A percentile compares a stretch with the other conserved stretches of the same genome.
Conservation (phyloP, 2,113 vertebrate genomes). For the Festucalex cinctus region DNA sequence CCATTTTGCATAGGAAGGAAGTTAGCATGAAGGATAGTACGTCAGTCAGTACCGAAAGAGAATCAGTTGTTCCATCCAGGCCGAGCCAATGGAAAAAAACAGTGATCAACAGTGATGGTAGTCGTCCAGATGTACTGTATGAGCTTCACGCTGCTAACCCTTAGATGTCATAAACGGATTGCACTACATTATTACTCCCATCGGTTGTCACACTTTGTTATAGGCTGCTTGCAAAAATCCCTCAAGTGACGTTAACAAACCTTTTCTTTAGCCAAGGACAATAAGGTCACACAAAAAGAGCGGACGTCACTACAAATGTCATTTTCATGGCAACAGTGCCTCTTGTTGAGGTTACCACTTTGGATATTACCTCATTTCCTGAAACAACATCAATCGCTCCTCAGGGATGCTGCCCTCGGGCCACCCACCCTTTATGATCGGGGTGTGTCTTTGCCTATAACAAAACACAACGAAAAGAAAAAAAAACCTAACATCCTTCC, state of each 20-base stretch:
- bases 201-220: slow-evolving; percentile 15
- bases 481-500: slow-evolving; percentile 14
- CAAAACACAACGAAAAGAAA: not conserved
- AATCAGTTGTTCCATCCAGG: slow-evolving; percentile 67
- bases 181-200: slow-evolving; percentile 31
- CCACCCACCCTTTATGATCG: slow-evolving; percentile 26
- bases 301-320: slow-evolving; percentile 28
- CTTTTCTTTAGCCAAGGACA: slow-evolving; percentile 31
- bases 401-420: slow-evolving; percentile 1
- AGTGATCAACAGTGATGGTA: slow-evolving; percentile 30
- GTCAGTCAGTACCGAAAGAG: slow-evolving; percentile 42
- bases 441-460: slow-evolving; percentile 34
- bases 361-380: slow-evolving; percentile 45
- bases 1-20: not conserved
- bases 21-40: not conserved
- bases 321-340: slow-evolving; percentile 2
- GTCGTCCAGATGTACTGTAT: slow-evolving; percentile 51
- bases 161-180: slow-evolving; percentile 22
- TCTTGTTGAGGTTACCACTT: slow-evolving; percentile 37
- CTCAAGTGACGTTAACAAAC: slow-evolving; percentile 42
- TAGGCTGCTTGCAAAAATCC: slow-evolving; percentile 12
- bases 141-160: slow-evolving; percentile 17
- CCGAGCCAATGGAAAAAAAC: slow-evolving; percentile 66
- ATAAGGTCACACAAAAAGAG: slow-evolving; percentile 27
- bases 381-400: slow-evolving; percentile 30